phyloP scores from a whole-genome alignment of 2,888 invertebrate genomes.

The Gasteruption jaculator region DNA sequence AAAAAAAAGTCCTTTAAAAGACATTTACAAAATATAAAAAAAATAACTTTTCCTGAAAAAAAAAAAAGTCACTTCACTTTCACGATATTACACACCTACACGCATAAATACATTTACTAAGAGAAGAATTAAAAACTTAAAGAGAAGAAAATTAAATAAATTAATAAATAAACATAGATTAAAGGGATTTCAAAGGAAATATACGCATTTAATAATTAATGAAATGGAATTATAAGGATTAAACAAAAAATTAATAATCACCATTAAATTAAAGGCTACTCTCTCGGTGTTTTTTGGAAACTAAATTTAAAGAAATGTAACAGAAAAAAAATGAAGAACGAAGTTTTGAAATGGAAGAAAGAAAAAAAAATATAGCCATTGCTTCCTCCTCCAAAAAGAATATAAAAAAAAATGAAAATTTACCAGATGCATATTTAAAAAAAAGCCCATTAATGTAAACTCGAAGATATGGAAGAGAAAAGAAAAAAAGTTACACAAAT shows the following conservation, averaged over 20 bases:
- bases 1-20: conserved; percentile 18
- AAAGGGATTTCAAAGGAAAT: no score
- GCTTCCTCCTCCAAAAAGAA: conserved; percentile 19
- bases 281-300: conserved; percentile 50
- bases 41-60: conserved; percentile 30
- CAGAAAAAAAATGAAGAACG: conserved; percentile 27
- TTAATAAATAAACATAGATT: conserved; percentile 26
- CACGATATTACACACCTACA: no score
- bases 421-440: no score
- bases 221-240: no score
- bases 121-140: no score
- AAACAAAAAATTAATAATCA: conserved; percentile 35
- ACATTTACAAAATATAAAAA: conserved; percentile 34
- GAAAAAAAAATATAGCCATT: background rate
- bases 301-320: conserved; percentile 47
- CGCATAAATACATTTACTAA: no score
- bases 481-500: no score
- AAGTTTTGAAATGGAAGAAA: background rate
- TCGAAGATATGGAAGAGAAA: no score
- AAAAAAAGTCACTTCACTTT: no score
- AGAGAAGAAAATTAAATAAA: conserved; percentile 24
- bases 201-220: no score
- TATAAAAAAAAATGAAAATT: conserved; percentile 22
- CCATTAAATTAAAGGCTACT: conserved; percentile 45
- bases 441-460: no score